These are phyloP conservation scores for Cerceris ruficornis DNA, from an alignment of 2,888 invertebrate species.

Conservation along the genomic window DNA sequence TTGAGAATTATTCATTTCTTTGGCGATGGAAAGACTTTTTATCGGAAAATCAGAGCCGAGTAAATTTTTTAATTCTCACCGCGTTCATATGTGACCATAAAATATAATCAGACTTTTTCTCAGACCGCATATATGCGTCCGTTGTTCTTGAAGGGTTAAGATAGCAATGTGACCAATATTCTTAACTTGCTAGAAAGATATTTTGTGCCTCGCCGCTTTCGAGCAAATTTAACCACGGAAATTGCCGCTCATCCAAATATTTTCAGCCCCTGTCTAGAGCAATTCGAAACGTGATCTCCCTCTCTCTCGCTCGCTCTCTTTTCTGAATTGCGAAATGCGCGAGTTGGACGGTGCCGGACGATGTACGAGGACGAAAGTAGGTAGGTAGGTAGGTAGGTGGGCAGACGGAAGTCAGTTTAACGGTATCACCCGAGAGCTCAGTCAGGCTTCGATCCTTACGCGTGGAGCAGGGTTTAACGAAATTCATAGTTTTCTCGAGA, in stretches of 20 bases:
- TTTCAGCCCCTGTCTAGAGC: conserved; percentile 49
- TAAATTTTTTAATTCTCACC: too few relatives aligned
- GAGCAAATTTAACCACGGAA: neutral
- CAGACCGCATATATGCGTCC: too few relatives aligned
- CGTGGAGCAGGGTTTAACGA: conserved; percentile 61
- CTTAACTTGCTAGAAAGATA: neutral
- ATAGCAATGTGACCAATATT: neutral
- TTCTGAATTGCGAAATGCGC: conserved; percentile 53
- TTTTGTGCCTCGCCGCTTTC: neutral
- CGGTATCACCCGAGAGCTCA: conserved; percentile 74
- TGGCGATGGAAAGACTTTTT: too few relatives aligned
- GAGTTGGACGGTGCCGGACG: conserved; percentile 57
- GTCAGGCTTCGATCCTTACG: conserved; percentile 64
- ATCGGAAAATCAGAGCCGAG: too few relatives aligned
- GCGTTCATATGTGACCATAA: too few relatives aligned
- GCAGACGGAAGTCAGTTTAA: conserved; percentile 79
- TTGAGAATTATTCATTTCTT: too few relatives aligned
- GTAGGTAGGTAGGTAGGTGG: conserved; percentile 78
- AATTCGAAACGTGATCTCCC: conserved; percentile 9
- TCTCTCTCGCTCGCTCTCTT: conserved; percentile 27
- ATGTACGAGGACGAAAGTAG: conserved; percentile 72
- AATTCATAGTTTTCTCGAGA: conserved; percentile 49
- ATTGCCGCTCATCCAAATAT: conserved; percentile 46
- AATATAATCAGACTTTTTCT: too few relatives aligned
- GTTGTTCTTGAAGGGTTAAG: neutral